phyloP scores from a whole-genome alignment of 2,113 vertebrate genomes.

The Gavia stellata region DNA sequence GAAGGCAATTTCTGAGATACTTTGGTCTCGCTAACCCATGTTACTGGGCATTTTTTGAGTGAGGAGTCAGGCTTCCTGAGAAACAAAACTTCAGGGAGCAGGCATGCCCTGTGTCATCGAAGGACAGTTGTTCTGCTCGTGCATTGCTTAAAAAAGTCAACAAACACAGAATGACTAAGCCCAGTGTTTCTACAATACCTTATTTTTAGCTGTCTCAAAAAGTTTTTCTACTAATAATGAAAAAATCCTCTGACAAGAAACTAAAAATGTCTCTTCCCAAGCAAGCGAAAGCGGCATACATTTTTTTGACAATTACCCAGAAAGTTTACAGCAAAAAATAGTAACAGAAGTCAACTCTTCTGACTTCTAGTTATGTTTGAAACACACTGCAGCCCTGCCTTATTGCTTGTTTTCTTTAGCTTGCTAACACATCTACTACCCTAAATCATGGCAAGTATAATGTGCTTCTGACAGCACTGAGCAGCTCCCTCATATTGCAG shows the following conservation, averaged over 20 bases:
- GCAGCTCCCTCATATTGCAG: neutral
- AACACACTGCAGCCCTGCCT: neutral
- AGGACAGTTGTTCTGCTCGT: neutral
- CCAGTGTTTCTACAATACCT: neutral
- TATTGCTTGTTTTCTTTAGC: accelerated
- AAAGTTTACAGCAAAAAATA: neutral
- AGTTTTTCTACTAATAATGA: neutral
- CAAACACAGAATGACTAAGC: neutral
- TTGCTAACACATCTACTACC: neutral
- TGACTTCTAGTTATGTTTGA: neutral
- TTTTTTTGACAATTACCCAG: neutral
- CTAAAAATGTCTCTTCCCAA: neutral
- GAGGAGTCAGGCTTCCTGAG: neutral
- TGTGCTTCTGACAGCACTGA: neutral
- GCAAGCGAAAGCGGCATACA: neutral
- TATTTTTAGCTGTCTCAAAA: neutral
- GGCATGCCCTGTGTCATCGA: neutral
- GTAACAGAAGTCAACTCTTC: neutral
- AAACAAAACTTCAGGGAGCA: neutral
- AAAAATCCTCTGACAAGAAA: neutral
- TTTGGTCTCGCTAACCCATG: neutral
- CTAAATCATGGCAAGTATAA: neutral
- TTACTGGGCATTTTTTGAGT: neutral
- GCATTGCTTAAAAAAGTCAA: neutral
- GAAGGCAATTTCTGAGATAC: neutral